These are phyloP conservation scores for Petrocephalus sullivani DNA, from an alignment of 2,797 vertebrate genomes.

Conservation along the genomic window DNA sequence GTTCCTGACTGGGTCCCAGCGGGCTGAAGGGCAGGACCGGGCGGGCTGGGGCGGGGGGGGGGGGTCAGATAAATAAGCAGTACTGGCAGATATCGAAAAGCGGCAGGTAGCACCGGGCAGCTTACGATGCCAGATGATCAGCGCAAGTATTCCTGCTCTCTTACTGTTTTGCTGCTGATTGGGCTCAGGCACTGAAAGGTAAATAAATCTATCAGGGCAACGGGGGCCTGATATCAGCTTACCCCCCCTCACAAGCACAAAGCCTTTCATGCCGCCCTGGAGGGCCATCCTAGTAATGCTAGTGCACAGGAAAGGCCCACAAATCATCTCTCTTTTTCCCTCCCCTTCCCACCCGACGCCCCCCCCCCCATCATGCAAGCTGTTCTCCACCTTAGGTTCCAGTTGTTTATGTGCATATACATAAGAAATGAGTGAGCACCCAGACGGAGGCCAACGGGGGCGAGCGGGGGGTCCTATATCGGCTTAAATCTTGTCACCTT, in stretches of 20 bases:
- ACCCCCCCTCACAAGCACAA: slow-evolving; percentile 69
- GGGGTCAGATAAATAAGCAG: background rate
- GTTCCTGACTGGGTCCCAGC: background rate
- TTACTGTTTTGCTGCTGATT: slow-evolving; percentile 36
- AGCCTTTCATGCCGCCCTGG: slow-evolving; percentile 70
- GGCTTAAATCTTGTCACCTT: slow-evolving; percentile 33
- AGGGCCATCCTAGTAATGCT: slow-evolving; percentile 70
- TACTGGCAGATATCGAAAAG: background rate
- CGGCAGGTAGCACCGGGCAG: slow-evolving; percentile 18
- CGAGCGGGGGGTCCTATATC: slow-evolving; percentile 20
- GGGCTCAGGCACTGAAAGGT: slow-evolving; percentile 63
- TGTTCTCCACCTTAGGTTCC: background rate
- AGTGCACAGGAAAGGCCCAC: slow-evolving; percentile 61
- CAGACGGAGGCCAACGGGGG: background rate
- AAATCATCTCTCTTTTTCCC: slow-evolving; percentile 57
- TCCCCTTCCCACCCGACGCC: slow-evolving; percentile 29
- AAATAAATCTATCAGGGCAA: slow-evolving; percentile 68
- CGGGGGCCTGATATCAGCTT: slow-evolving; percentile 59
- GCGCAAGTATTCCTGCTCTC: slow-evolving; percentile 57
- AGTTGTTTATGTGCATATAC: slow-evolving; percentile 24
- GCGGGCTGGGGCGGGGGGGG: background rate
- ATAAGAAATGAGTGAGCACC: slow-evolving; percentile 25
- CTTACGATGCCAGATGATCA: slow-evolving; percentile 39
- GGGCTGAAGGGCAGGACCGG: background rate
- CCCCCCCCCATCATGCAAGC: slow-evolving; percentile 43